Evolutionary conservation across 2,888 invertebrate species (phyloP), one percentile per base, ranked within the genome.

Genomic region (Himalopsyche japonica): DNA sequence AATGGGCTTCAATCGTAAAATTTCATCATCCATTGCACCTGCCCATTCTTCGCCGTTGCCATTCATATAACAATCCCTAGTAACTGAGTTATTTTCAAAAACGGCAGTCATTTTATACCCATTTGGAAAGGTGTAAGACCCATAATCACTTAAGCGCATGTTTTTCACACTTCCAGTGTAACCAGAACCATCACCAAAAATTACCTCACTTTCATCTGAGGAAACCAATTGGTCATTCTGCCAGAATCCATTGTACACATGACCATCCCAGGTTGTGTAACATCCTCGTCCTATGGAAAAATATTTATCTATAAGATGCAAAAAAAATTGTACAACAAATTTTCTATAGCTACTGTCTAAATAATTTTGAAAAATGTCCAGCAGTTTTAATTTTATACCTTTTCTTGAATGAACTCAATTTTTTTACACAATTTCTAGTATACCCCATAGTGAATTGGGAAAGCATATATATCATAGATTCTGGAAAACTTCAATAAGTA

Each of bases 251-350:
- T 89, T 88, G 88, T 95, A 95, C 0, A 88, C 88, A 87, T 94
- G 94, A 0, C 93, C 93, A 87, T 94, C 94, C 6, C 92, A 92
- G 0, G 94, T 94, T 3, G 88, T 91, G 87, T 95, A 95, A 15
- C 89, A 89, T 10, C 95, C 95, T 0, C 87, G 88, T 3, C 93
- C 93, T 92, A 82, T 12, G 43, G 37, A 82, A 34, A 3, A 30
- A 37, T 77, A 20, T 77, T n/a, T n/a, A n/a, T n/a, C n/a, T n/a
- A n/a, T n/a, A n/a, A n/a, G n/a, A n/a, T n/a, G n/a, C n/a, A n/a
- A n/a, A n/a, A n/a, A n/a, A n/a, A n/a, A n/a, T n/a, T n/a, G n/a
- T n/a, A n/a, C n/a, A n/a, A n/a, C n/a, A n/a, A n/a, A n/a, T n/a
- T n/a, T n/a, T n/a, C n/a, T n/a, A n/a, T n/a, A n/a, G n/a, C n/a